Conservation (phyloP, 2,888 invertebrate genomes). For the Philereme transversata region DNA sequence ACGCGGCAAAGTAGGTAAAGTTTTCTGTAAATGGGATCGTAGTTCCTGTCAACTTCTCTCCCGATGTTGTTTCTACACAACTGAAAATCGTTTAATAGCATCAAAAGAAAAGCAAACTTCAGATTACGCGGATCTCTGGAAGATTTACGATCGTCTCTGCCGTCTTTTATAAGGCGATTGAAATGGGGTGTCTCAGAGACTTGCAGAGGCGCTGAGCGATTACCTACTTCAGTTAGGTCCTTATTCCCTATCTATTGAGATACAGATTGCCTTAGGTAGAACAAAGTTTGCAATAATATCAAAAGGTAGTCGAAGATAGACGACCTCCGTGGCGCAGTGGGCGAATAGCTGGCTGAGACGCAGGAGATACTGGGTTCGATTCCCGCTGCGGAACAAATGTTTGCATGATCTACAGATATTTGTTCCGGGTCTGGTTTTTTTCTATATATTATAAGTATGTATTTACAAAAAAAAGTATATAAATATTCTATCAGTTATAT, state of each 20-base stretch:
- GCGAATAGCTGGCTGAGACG: no score
- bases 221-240: conserved; percentile 22
- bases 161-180: conserved; percentile 38
- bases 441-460: no score
- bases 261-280: conserved; percentile 7
- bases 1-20: neutral
- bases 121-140: conserved; percentile 35
- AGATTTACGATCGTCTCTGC: conserved; percentile 44
- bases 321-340: no score
- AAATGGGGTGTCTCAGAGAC: conserved; percentile 39
- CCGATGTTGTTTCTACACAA: conserved; percentile 1
- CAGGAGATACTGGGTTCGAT: no score
- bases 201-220: conserved; percentile 37
- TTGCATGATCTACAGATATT: no score
- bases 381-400: no score
- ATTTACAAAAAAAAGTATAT: no score
- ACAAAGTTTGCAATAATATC: neutral
- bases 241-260: conserved; percentile 14
- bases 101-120: conserved; percentile 38
- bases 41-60: neutral
- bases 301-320: neutral
- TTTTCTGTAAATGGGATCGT: neutral
- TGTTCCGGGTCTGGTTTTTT: no score
- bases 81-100: conserved; percentile 23
- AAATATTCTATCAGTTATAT: no score